Conservation (phyloP, 2,113 vertebrate genomes). For the Alectura lathami region DNA sequence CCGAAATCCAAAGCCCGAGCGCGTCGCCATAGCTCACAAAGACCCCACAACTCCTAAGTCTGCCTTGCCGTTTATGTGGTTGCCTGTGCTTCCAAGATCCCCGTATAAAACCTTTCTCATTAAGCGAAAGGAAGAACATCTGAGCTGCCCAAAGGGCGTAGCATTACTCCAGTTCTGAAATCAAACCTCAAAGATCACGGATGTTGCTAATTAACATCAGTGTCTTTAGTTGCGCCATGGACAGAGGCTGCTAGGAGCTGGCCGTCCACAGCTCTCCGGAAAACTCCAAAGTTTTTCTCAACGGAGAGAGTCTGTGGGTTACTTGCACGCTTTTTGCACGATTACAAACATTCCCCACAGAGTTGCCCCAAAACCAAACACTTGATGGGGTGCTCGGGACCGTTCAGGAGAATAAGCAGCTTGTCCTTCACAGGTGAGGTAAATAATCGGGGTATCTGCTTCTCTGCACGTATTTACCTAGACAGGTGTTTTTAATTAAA, state of each 20-base stretch:
- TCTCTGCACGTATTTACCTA: background rate
- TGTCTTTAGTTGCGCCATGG: background rate
- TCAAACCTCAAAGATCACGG: background rate
- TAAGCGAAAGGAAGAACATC: slow-evolving; percentile 26
- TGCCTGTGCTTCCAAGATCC: rapidly evolving
- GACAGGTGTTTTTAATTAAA: slow-evolving; percentile 23
- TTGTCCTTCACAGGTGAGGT: background rate
- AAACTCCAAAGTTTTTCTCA: rapidly evolving
- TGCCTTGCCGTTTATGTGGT: background rate
- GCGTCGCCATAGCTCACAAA: rapidly evolving
- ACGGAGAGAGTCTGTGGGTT: rapidly evolving
- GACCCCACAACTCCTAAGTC: background rate
- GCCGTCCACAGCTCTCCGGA: background rate
- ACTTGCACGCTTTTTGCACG: background rate
- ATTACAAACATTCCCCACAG: background rate
- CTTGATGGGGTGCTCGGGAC: background rate
- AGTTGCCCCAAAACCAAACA: background rate
- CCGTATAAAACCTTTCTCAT: slow-evolving; percentile 16
- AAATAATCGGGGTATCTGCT: background rate
- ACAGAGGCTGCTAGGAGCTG: background rate
- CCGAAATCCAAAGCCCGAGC: background rate
- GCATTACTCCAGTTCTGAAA: background rate
- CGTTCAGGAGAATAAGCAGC: background rate
- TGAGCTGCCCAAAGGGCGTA: background rate
- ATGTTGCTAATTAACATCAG: background rate